Evolutionary conservation across 2,888 invertebrate genomes (phyloP).

Genomic region (Crepidodera aurea): DNA sequence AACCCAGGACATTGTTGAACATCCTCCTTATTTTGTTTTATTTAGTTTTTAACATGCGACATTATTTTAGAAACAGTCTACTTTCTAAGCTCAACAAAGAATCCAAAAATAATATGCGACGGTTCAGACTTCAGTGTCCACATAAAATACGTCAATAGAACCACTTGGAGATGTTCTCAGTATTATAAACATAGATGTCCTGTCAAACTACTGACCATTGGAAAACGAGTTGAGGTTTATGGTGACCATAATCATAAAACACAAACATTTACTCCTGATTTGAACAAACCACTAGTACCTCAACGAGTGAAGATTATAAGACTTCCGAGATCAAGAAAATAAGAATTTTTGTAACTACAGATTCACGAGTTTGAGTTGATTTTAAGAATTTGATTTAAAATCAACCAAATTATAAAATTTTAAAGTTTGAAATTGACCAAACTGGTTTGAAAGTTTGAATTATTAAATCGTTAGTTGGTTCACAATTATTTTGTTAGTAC

Average conservation of each 20-base stretch:
- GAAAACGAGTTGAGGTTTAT: conserved; percentile 34
- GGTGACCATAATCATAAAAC: conserved; percentile 43
- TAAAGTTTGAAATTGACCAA: no score
- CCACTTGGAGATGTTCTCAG: conserved; percentile 43
- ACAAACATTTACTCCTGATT: neutral
- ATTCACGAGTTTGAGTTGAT: no score
- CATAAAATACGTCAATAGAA: conserved; percentile 38
- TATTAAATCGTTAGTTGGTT: no score
- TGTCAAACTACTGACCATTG: conserved; percentile 38
- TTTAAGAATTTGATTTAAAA: no score
- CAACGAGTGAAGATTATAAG: neutral
- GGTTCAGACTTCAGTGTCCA: conserved; percentile 39
- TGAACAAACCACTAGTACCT: neutral
- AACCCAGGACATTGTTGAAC: no score
- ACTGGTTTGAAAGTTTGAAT: no score
- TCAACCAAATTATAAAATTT: no score
- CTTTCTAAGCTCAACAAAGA: conserved; percentile 41
- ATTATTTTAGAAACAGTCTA: conserved; percentile 42
- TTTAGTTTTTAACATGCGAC: neutral
- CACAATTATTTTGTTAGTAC: no score
- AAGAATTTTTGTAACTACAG: no score
- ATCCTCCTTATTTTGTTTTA: neutral
- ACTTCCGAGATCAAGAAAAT: neutral
- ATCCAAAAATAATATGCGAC: conserved; percentile 49
- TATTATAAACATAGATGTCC: conserved; percentile 42